These are phyloP conservation scores for Pimpla rufipes DNA, from an alignment of 2,888 invertebrate species.

Conservation along the genomic window DNA sequence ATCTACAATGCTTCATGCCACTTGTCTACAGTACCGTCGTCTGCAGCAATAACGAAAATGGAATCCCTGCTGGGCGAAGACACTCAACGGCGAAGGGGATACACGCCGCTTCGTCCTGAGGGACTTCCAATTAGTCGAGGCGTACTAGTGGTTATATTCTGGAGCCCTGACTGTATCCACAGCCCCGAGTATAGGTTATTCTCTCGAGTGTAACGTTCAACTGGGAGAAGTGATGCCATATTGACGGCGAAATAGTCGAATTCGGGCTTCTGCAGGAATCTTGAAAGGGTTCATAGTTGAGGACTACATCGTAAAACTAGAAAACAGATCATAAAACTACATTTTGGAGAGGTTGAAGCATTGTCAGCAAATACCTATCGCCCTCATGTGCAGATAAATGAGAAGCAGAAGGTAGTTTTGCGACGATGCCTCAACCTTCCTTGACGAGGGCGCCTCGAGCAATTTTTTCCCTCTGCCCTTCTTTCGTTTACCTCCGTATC, in stretches of 20 bases:
- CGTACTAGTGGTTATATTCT: slow-evolving; percentile 55
- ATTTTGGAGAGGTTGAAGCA: too few species aligned
- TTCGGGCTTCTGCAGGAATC: slow-evolving; percentile 1
- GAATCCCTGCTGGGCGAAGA: slow-evolving; percentile 19
- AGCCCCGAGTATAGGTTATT: slow-evolving; percentile 14
- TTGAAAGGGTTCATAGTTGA: slow-evolving; percentile 8
- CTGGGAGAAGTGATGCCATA: slow-evolving; percentile 42
- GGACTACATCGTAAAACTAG: neutral
- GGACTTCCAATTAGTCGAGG: slow-evolving; percentile 61
- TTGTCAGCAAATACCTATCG: neutral
- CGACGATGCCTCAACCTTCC: slow-evolving; percentile 16
- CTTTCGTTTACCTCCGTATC: slow-evolving; percentile 16
- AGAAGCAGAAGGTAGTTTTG: slow-evolving; percentile 3
- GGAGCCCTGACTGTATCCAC: slow-evolving; percentile 1
- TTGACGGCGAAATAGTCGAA: neutral
- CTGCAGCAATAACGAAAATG: slow-evolving; percentile 1
- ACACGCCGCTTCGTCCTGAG: slow-evolving; percentile 46
- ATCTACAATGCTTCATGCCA: neutral
- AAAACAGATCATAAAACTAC: too few species aligned
- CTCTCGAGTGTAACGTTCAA: slow-evolving; percentile 29
- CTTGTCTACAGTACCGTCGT: neutral
- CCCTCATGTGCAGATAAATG: neutral
- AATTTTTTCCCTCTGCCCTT: slow-evolving; percentile 39
- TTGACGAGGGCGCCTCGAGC: slow-evolving; percentile 8
- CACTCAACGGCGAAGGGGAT: slow-evolving; percentile 19